A percentile compares a stretch with the other conserved stretches of the same genome.
phyloP scores from a whole-genome alignment of 2,888 invertebrate genomes.

The Philaethria dido region DNA sequence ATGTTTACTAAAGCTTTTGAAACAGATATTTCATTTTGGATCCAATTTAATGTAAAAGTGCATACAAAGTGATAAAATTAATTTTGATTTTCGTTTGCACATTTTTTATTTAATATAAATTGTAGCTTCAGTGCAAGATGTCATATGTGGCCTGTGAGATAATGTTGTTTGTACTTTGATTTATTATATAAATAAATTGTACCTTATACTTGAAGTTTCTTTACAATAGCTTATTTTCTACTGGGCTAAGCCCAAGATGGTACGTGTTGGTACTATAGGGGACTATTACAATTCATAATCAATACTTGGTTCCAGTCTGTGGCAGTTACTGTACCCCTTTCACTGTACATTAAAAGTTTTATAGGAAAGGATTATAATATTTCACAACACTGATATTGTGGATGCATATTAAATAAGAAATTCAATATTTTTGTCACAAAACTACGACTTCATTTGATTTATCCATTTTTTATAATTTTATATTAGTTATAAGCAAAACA shows the following conservation, averaged over 20 bases:
- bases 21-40: not conserved
- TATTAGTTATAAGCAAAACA: no score
- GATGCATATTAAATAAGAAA: no score
- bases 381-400: no score
- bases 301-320: slow-evolving; percentile 24
- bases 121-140: not conserved
- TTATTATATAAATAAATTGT: slow-evolving; percentile 25
- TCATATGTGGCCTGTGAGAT: not conserved
- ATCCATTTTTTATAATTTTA: no score
- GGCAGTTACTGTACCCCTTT: slow-evolving; percentile 7
- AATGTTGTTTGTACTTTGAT: slow-evolving; percentile 12
- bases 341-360: not conserved
- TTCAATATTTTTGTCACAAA: no score
- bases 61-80: not conserved
- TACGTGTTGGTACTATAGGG: slow-evolving; percentile 24
- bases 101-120: not conserved
- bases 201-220: slow-evolving; percentile 15
- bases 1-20: not conserved
- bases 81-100: not conserved
- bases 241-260: not conserved
- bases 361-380: no score
- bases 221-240: slow-evolving; percentile 3
- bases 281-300: slow-evolving; percentile 17
- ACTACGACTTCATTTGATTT: no score
- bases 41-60: not conserved